These are phyloP conservation scores for Odontocolon sp. DNA, from an alignment of 2,888 invertebrate species.

Conservation along the genomic window DNA sequence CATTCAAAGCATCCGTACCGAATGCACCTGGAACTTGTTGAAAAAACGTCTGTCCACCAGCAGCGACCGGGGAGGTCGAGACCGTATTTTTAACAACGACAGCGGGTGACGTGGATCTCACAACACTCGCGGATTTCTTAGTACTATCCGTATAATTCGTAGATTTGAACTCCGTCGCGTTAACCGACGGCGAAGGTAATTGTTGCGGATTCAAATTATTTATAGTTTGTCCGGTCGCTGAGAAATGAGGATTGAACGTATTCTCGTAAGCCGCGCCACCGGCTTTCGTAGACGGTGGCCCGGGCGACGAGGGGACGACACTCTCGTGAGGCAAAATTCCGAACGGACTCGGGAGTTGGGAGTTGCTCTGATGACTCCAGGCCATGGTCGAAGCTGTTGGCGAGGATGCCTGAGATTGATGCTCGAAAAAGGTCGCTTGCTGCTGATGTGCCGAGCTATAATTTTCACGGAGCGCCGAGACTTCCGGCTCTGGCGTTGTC, in stretches of 20 bases:
- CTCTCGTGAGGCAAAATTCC: conserved; percentile 91
- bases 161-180: conserved; percentile 71
- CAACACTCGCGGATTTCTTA: conserved; percentile 82
- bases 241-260: conserved; percentile 86
- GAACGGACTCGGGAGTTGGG: conserved; percentile 87
- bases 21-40: conserved; percentile 86
- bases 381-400: conserved; percentile 83
- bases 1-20: conserved; percentile 80
- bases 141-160: conserved; percentile 72
- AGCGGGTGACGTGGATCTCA: conserved; percentile 80
- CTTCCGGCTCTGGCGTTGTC: conserved; percentile 83
- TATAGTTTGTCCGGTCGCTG: conserved; percentile 84
- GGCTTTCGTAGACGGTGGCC: conserved; percentile 84
- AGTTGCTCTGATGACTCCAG: conserved; percentile 87
- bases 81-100: conserved; percentile 82
- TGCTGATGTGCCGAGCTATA: conserved; percentile 81
- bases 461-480: conserved; percentile 84
- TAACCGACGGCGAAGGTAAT: conserved; percentile 82
- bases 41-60: conserved; percentile 84
- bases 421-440: conserved; percentile 86
- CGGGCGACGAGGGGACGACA: conserved; percentile 86
- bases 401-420: conserved; percentile 82
- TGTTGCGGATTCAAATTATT: conserved; percentile 86
- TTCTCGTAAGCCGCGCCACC: conserved; percentile 84
- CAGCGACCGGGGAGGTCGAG: conserved; percentile 82